phyloP scores from a whole-genome alignment of 2,888 invertebrate species.

The Mesorhabditis sp. region DNA sequence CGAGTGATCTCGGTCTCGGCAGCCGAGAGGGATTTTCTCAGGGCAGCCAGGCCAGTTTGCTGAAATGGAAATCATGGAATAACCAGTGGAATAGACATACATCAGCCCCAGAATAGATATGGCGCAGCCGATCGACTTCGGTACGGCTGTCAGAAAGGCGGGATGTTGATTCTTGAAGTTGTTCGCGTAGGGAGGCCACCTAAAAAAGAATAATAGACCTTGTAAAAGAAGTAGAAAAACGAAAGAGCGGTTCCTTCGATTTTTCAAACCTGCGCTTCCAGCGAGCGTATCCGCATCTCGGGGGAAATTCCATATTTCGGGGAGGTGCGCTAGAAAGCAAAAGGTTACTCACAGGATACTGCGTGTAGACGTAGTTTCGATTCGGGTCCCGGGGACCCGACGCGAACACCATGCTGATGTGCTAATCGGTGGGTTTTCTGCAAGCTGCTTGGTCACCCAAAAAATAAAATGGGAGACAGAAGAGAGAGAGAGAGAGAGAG shows the following conservation, averaged over 20 bases:
- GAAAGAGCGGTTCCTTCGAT: background rate
- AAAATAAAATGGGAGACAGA: background rate
- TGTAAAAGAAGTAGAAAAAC: background rate
- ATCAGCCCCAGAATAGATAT: conserved; percentile 16
- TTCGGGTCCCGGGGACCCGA: background rate
- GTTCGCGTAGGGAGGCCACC: conserved; percentile 48
- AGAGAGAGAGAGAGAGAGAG: no score
- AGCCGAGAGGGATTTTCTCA: conserved; percentile 40
- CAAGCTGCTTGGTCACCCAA: background rate
- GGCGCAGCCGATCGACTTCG: conserved; percentile 43
- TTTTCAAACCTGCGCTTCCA: conserved; percentile 17
- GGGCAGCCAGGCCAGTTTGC: conserved; percentile 24
- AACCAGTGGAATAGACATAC: conserved; percentile 11
- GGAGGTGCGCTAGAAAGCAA: background rate
- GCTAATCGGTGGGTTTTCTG: background rate
- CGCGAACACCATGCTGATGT: no score
- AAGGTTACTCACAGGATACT: background rate
- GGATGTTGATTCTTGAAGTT: conserved; percentile 43
- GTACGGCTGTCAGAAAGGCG: conserved; percentile 30
- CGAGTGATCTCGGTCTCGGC: conserved; percentile 48
- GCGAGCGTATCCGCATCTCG: conserved; percentile 8
- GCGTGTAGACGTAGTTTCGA: background rate
- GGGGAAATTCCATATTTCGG: background rate
- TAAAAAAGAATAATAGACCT: conserved; percentile 15
- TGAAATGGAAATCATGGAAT: conserved; percentile 15